Percentiles rank a stretch among this genome's conserved stretches.
Conservation (phyloP, 2,797 vertebrate genomes). For the Mus spretus region DNA sequence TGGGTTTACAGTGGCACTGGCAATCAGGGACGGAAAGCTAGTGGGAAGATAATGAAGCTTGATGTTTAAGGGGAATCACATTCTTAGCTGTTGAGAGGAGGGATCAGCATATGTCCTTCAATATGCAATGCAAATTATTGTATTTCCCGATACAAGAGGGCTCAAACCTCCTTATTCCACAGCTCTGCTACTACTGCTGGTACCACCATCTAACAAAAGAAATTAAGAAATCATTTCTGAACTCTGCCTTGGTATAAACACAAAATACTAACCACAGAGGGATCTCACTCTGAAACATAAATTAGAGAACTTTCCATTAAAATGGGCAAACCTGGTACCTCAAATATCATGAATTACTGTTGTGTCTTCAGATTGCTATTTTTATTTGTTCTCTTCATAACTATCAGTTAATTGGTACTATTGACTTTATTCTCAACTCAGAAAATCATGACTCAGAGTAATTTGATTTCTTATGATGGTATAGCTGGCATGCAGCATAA, state of each 20-base stretch:
- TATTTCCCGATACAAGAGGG: neutral
- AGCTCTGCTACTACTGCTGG: neutral
- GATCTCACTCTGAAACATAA: neutral
- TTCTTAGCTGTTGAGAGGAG: neutral
- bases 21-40: neutral
- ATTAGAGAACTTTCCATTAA: neutral
- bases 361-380: neutral
- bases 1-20: neutral
- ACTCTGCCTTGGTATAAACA: neutral
- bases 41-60: neutral
- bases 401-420: neutral
- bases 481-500: neutral
- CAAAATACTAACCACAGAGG: neutral
- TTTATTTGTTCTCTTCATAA: constrained; percentile 4
- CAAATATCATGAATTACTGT: neutral
- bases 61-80: neutral
- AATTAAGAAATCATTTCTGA: neutral
- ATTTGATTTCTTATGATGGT: neutral
- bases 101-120: neutral
- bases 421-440: constrained; percentile 27
- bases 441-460: neutral
- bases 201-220: neutral
- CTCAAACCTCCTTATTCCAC: neutral
- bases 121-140: neutral
- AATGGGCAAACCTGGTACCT: neutral